Evolutionary conservation across 2,888 invertebrate genomes (phyloP), one percentile per base, ranked within the genome.

Genomic region (Lumbricus terrestris): DNA sequence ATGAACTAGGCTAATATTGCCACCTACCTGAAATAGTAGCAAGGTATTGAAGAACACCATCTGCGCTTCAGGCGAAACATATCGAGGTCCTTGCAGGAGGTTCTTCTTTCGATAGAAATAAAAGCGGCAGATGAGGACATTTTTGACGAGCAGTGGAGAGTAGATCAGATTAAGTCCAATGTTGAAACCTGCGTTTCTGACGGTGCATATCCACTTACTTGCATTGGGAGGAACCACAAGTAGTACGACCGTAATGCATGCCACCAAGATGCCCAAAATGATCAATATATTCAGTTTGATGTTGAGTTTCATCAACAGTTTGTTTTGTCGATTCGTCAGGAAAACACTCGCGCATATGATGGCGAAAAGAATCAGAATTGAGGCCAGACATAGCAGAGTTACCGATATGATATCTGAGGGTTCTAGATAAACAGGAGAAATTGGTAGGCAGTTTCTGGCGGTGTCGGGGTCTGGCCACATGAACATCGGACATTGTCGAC

Each of bases 101-200:
- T 69, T 69, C 54, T 91, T 90, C 82, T 91, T 91, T 23, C 91
- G 93, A 18, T 91, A 88, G 20, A 88, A 88, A 90, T 93, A 93
- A 69, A 93, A 93, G 33, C 93, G 91, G 90, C 93, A 93, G 88
- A 93, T 92, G 0, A 93, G 90, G 83, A 92, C 91, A 16, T 92
- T 93, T 90, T 93, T 93, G 20, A 93, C 92, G 82, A 91, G 89
- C 18, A 92, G 90, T 20, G 92, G 91, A 23, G 88, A 82, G 54
- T 88, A 91, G 37, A 92, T 90, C 23, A 91, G 34, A 69, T 83
- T 89, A 54, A 91, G 85, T 40, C 83, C 82, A 42, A 91, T 35
- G 88, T 91, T 85, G 54, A 92, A 92, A 20, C 90, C 91, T 47
- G 82, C 34, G 23, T 83, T 29, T 34, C 89, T 82, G 0, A 90